phyloP scores from a whole-genome alignment of 2,888 invertebrate genomes.

The Dinocampus coccinellae region DNA sequence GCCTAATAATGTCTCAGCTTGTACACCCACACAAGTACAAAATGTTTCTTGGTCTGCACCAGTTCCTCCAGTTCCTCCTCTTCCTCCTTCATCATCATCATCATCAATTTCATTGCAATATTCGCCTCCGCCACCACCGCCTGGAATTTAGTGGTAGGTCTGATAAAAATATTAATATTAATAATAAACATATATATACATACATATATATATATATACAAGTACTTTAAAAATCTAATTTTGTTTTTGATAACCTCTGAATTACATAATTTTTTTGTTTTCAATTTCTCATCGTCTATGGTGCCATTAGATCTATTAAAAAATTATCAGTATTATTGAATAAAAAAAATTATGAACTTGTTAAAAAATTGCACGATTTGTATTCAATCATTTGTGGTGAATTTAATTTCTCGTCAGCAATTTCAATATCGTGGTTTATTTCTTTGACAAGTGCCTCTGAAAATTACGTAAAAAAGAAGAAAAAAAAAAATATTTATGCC shows the following conservation, averaged over 20 bases:
- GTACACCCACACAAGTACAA: constrained; percentile 26
- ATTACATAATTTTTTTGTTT: not conserved
- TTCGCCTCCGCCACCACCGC: constrained; percentile 43
- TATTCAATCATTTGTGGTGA: constrained; percentile 70
- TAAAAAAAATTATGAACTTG: constrained; percentile 17
- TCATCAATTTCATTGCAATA: constrained; percentile 45
- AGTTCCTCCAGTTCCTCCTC: constrained; percentile 49
- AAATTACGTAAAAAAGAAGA: constrained; percentile 42
- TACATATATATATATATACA: not conserved
- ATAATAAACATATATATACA: constrained; percentile 22
- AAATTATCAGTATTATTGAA: not conserved
- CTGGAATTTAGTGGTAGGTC: constrained; percentile 31
- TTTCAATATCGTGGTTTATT: constrained; percentile 84
- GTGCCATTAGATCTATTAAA: not conserved
- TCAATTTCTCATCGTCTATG: not conserved
- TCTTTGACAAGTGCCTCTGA: constrained; percentile 81
- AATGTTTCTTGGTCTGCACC: constrained; percentile 41
- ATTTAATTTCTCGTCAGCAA: constrained; percentile 77
- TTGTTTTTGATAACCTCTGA: not conserved
- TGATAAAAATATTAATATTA: not conserved
- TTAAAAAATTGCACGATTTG: constrained; percentile 73
- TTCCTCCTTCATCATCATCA: constrained; percentile 40
- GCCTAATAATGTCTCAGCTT: constrained; percentile 33
- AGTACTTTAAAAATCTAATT: not conserved
- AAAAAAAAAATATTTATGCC: constrained; percentile 29